These are phyloP conservation scores for Acomys russatus DNA, from an alignment of 2,797 vertebrate genomes.

Conservation along the genomic window DNA sequence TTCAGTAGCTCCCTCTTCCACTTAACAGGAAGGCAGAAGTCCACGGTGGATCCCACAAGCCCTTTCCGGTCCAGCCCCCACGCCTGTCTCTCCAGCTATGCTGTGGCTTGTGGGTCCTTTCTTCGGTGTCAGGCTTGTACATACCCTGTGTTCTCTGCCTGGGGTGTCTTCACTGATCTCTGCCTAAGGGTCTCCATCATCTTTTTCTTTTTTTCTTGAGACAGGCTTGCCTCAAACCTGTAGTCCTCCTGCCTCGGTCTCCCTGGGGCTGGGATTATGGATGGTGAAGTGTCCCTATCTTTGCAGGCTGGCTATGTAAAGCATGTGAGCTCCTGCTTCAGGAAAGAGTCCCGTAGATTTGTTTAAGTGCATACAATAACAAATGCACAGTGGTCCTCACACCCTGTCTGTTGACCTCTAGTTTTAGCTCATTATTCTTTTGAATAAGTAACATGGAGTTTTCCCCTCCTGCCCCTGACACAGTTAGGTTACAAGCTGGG, in stretches of 20 bases:
- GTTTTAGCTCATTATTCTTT: background rate
- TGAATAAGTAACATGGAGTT: background rate
- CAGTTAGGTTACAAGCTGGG: background rate
- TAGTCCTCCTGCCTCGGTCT: background rate
- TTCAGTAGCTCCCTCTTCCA: background rate
- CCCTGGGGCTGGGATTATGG: background rate
- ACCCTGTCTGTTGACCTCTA: background rate
- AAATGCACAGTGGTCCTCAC: background rate
- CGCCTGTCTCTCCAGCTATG: fast-evolving
- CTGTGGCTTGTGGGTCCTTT: background rate
- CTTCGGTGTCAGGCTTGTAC: background rate
- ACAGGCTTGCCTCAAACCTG: background rate
- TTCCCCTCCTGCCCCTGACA: background rate
- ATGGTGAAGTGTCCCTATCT: background rate
- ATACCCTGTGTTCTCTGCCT: background rate
- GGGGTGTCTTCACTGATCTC: background rate
- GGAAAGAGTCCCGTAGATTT: background rate
- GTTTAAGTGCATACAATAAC: background rate
- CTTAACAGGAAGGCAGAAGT: background rate
- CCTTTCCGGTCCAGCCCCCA: too few relatives aligned
- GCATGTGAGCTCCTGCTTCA: background rate
- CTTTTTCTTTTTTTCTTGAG: background rate
- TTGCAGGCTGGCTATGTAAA: background rate
- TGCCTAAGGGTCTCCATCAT: background rate
- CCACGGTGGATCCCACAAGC: background rate